These are phyloP conservation scores for Andrena hattorfiana DNA, from an alignment of 2,888 invertebrate genomes.

Conservation along the genomic window DNA sequence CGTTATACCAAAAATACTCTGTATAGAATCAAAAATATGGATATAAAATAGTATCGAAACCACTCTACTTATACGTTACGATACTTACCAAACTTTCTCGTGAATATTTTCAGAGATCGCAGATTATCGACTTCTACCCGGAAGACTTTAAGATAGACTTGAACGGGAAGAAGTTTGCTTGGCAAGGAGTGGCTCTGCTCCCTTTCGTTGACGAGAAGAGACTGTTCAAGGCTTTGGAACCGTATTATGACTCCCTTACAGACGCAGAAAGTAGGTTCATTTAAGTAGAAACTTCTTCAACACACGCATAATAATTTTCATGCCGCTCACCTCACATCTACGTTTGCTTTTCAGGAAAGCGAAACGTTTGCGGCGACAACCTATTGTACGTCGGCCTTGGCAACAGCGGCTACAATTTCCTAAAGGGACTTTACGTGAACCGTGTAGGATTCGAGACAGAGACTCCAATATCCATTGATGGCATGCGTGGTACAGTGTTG, in stretches of 20 bases:
- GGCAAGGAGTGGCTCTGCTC: conserved; percentile 99
- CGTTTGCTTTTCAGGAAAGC: conserved; percentile 86
- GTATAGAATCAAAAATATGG: too few relatives aligned
- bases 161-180: conserved; percentile 99
- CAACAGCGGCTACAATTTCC: conserved; percentile 90
- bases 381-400: conserved; percentile 93
- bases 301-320: neutral
- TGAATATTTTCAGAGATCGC: conserved; percentile 87
- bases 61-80: neutral
- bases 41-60: too few relatives aligned
- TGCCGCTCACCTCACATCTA: neutral
- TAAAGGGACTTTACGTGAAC: conserved; percentile 90
- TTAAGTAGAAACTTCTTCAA: neutral
- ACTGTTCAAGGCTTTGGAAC: conserved; percentile 92
- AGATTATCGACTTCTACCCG: conserved; percentile 99
- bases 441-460: conserved; percentile 85
- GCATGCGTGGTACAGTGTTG: conserved; percentile 93
- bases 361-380: conserved; percentile 96
- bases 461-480: conserved; percentile 90
- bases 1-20: too few relatives aligned
- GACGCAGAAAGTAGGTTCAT: conserved; percentile 90
- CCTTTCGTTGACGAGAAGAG: conserved; percentile 99
- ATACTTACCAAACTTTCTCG: neutral
- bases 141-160: conserved; percentile 98
- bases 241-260: conserved; percentile 92